Conservation (phyloP, 2,797 vertebrate genomes). For the Rhynchonycteris naso region DNA sequence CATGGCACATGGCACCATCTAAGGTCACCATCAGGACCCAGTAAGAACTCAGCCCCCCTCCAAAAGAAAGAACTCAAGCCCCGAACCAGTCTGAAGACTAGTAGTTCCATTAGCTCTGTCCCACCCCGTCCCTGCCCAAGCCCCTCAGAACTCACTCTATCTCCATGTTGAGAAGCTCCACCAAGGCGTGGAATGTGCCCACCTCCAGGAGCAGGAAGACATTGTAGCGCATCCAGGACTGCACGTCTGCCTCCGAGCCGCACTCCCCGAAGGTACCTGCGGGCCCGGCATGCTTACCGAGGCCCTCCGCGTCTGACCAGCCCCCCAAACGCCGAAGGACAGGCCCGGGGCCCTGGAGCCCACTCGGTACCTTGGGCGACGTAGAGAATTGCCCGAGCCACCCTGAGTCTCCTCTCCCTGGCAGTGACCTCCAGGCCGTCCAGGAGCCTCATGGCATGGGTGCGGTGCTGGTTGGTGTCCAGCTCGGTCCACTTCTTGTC, state of each 20-base stretch:
- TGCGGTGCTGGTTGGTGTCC: conserved; percentile 92
- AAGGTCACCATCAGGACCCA: not conserved
- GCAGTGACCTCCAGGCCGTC: conserved; percentile 95
- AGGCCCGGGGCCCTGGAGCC: not conserved
- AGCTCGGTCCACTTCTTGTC: conserved; percentile 95
- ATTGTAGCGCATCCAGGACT: conserved; percentile 98
- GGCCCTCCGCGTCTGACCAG: not conserved
- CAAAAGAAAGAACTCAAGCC: not conserved
- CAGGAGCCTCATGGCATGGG: conserved; percentile 96
- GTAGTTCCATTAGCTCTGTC: not conserved
- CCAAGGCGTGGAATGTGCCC: conserved; percentile 95
- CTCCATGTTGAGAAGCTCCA: conserved; percentile 99
- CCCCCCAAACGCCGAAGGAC: not conserved
- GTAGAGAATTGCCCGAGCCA: conserved; percentile 96
- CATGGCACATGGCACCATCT: not conserved
- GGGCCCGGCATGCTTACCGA: accelerated
- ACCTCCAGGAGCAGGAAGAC: conserved; percentile 95
- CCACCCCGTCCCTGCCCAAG: not conserved
- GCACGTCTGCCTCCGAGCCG: conserved; percentile 93
- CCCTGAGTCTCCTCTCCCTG: conserved; percentile 93
- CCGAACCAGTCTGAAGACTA: not conserved
- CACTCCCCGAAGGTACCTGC: conserved; percentile 96
- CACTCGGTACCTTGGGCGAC: conserved; percentile 93
- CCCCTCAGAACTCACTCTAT: conserved; percentile 91
- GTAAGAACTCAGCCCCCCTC: too few relatives aligned